Base-by-base conservation (phyloP, 2,888 invertebrate genomes). In the Drosophila buzzatii region DNA sequence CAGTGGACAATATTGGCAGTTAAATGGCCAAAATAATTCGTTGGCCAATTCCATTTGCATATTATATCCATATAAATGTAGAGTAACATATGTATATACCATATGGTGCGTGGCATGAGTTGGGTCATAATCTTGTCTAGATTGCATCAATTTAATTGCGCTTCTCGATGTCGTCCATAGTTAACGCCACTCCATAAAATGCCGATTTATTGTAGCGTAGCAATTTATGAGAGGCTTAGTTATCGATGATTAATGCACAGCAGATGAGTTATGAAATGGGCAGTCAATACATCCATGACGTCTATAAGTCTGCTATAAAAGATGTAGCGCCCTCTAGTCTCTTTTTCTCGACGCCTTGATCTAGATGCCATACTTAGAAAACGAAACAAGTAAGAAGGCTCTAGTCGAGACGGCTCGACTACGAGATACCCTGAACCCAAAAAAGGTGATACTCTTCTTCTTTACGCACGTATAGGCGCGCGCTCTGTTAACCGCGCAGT, bases 11-110 rank as follows among this genome's bases (percentile, higher is more conserved):
- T 85, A 79, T 79, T 72, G 69, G 66, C 86, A 62, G 60, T 88
- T 88, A 80, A 88, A 84, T 84, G 89, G 83, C 58, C 76, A 87
- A 84, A 82, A 78, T 76, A 83, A 81, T 67, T 79, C 77, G 82
- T 62, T 65, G 55, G 39, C 58, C 75, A 79, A 79, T 79, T 49
- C 60, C 60, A 78, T 78, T 78, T 79, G 76, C 79, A 78, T 78
- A 79, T 60, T 71, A 59, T 51, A 59, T 47, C 33, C 20, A 60
- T 45, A 70, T 27, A 39, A 16, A 14, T n/a, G 14, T 12, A 16
- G 53, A 27, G 12, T 47, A 18, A 31, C n/a, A 12, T 20, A 39
- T 41, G n/a, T 51, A 18, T 41, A 20, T 51, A 18, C 41, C 57
- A 78, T 65, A 79, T 73, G 62, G 14, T 51, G 31, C 42, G 47